Base-by-base conservation (phyloP, 92 coral and sea anemone species). In the Porites rus region DNA sequence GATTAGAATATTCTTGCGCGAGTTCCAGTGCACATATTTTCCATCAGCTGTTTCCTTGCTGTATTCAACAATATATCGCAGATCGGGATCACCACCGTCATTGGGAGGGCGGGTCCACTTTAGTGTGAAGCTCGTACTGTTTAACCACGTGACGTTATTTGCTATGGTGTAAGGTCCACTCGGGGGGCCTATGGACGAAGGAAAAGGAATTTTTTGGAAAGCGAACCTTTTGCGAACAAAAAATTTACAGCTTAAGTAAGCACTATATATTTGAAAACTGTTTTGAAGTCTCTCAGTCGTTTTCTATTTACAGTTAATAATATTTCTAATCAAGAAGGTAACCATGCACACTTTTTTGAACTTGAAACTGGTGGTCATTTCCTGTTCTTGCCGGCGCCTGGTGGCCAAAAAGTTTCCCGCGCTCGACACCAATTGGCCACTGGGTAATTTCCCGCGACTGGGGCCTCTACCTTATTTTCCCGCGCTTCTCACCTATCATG, bases 91-190 rank as follows among this genome's bases (percentile, higher is more conserved):
- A 16, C 98, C 98, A 4, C 98, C 98, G 79, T 91, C 85, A 69
- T 83, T 78, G 68, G 84, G 88, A 65, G 98, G 98, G 65, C 93
- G 94, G 19, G 92, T 82, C 98, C 98, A 95, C 28, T 80, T 83
- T 1, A 92, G 79, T 1, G 87, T 92, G 77, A 95, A 85, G 53
- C 91, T 83, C 16, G 96, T 92, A 7, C 92, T 20, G 90, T 92
- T 92, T 18, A 95, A 71, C 74, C 51, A 66, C 54, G 98, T 90
- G 46, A 77, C 87, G 20, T 84, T 86, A 78, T 95, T 95, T 7
- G 93, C 80, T 52, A 95, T 95, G 18, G 75, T 64, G 71, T 90
- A 88, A 17, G 88, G 63, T 20, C 98, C 98, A 60, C 92, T 78
- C 24, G 98, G 98, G 14, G 98, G 96, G 68, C 98, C 98, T 94